Evolutionary conservation across 2,888 invertebrate species (phyloP), one percentile per base, ranked within the genome.

Genomic region (Elysia crispata): DNA sequence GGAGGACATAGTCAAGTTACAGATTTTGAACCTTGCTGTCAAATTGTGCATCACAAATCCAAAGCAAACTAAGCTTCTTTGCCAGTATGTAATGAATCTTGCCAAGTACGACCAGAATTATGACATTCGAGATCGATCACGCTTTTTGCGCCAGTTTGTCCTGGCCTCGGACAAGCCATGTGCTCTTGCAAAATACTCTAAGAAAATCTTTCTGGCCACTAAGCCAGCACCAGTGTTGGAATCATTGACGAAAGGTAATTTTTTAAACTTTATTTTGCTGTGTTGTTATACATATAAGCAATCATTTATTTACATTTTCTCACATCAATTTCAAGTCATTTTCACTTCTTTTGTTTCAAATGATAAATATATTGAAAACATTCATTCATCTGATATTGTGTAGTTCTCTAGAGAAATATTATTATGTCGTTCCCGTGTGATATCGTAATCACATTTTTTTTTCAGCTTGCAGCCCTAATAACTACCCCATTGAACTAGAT

Each of bases 51-150:
- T 98, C 74, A 97, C 96, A 28, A 96, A 97, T 91, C 95, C 96
- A 5, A 95, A 95, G 81, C 97, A 96, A 93, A 97, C 97, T 0
- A 94, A 95, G 80, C 93, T 97, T 5, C 94, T 99, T 76, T 96
- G 97, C 88, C 97, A 97, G 91, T 99, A 99, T 92, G 96, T 99
- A 64, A 96, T 99, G 89, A 96, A 94, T 86, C 93, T 99, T 88
- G 98, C 99, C 0, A 96, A 97, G 86, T 99, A 99, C 92, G 99
- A 99, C 94, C 96, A 96, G 86, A 98, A 97, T 93, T 99, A 99
- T 91, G 99, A 99, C 93, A 97, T 99, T 77, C 94, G 99, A 31
- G 99, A 99, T 93, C 94, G 98, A 15, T 97, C 98, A 5, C 94
- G 99, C 31, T 95, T 99, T 90, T 93, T 99, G 77, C 95, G 96